phyloP scores from a whole-genome alignment of 37 sponge, comb jelly and placozoan genomes.

The Sycon ciliatum region DNA sequence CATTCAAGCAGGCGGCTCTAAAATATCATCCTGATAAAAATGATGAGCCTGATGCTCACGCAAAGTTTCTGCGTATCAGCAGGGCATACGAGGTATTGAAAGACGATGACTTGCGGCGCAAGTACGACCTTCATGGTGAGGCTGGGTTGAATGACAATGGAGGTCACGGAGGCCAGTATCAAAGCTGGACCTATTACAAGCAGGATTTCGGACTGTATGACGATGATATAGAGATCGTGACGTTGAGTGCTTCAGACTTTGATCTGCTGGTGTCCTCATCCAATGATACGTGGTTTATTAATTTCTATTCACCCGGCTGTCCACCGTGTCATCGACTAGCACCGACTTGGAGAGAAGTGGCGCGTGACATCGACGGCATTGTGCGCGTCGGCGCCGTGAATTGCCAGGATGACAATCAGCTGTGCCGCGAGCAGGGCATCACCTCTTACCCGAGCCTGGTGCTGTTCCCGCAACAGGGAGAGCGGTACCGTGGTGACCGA shows the following conservation, averaged over 20 bases:
- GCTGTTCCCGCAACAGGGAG: conserved; percentile 20
- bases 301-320: conserved; percentile 40
- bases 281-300: conserved; percentile 32
- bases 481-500: conserved; percentile 27
- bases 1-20: conserved; percentile 32
- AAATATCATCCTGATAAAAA: conserved; percentile 36
- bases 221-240: conserved; percentile 35
- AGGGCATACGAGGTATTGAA: conserved; percentile 46
- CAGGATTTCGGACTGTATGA: conserved; percentile 34
- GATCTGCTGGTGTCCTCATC: background rate
- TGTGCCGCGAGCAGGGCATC: conserved; percentile 29
- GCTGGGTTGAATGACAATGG: conserved; percentile 35
- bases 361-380: conserved; percentile 35
- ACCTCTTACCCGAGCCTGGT: conserved; percentile 30
- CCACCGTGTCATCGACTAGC: conserved; percentile 33
- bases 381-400: conserved; percentile 41
- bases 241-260: conserved; percentile 32
- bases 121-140: conserved; percentile 40
- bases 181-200: conserved; percentile 33
- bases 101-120: conserved; percentile 31
- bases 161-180: conserved; percentile 14
- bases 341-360: conserved; percentile 36
- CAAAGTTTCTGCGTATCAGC: conserved; percentile 32
- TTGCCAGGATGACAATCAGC: conserved; percentile 15
- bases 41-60: conserved; percentile 31